Evolutionary conservation across 1,140 invertebrate species (phyloP).

Genomic region (Drosophila watanabei): DNA sequence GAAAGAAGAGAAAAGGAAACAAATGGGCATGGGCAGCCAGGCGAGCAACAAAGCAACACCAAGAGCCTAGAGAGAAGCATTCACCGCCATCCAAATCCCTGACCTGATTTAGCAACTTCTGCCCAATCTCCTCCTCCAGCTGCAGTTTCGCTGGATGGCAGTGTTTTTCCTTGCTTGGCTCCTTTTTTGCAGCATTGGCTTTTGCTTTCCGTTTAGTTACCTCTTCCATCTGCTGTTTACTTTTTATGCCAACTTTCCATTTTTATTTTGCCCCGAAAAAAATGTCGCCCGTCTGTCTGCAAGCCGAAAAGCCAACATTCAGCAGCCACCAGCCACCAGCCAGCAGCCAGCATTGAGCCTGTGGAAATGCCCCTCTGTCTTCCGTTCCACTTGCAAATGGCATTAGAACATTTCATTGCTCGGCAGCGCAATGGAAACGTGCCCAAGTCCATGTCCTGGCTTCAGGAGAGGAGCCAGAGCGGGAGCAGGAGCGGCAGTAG

Average conservation of each 20-base stretch:
- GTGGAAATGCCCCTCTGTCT: slow-evolving; percentile 18
- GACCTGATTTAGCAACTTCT: slow-evolving; percentile 74
- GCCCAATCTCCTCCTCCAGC: slow-evolving; percentile 26
- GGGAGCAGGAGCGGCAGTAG: neutral
- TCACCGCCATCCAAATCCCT: slow-evolving; percentile 70
- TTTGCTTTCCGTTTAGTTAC: slow-evolving; percentile 78
- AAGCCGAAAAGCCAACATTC: slow-evolving; percentile 53
- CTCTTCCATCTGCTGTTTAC: slow-evolving; percentile 61
- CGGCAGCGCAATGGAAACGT: slow-evolving; percentile 59
- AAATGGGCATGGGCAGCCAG: slow-evolving; percentile 15
- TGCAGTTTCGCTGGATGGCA: slow-evolving; percentile 31
- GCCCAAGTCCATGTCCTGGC: slow-evolving; percentile 61
- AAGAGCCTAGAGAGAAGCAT: slow-evolving; percentile 26
- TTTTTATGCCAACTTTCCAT: slow-evolving; percentile 81
- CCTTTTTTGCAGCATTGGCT: slow-evolving; percentile 60
- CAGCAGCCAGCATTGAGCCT: slow-evolving; percentile 13
- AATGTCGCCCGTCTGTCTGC: slow-evolving; percentile 69
- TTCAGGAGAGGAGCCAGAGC: slow-evolving; percentile 9
- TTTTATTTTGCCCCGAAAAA: slow-evolving; percentile 65
- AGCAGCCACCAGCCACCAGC: slow-evolving; percentile 6
- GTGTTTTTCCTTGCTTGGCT: slow-evolving; percentile 18
- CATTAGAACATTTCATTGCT: slow-evolving; percentile 73
- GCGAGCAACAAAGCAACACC: slow-evolving; percentile 34
- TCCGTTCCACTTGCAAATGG: slow-evolving; percentile 64
- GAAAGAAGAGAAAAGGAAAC: slow-evolving; percentile 10